A percentile compares a stretch with the other conserved stretches of the same genome.
Conservation (phyloP, 2,113 vertebrate genomes). For the Gorsachius goisagi region DNA sequence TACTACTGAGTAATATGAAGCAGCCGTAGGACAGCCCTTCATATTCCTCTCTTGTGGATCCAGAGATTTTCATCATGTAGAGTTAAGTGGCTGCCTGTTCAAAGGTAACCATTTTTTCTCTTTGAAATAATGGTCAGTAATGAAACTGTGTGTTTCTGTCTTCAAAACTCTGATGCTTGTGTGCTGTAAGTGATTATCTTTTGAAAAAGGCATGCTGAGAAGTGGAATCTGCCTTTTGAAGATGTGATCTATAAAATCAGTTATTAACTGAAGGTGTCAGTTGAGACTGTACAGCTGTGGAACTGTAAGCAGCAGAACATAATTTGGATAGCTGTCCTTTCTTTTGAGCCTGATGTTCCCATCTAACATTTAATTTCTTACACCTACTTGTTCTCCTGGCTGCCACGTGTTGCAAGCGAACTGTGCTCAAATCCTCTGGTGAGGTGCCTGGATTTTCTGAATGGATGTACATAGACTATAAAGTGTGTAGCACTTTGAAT, state of each 20-base stretch:
- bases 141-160: not conserved
- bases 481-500: not conserved
- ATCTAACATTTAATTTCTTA: not conserved
- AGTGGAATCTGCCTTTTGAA: not conserved
- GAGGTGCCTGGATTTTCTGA: not conserved
- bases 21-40: not conserved
- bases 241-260: not conserved
- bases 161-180: not conserved
- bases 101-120: not conserved
- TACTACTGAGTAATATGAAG: not conserved
- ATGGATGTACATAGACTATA: not conserved
- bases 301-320: not conserved
- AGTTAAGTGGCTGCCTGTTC: not conserved
- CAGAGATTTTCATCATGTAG: not conserved
- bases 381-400: not conserved
- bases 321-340: not conserved
- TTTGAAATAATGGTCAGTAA: not conserved
- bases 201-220: not conserved
- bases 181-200: not conserved
- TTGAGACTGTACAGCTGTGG: not conserved
- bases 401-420: not conserved
- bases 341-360: not conserved
- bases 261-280: not conserved
- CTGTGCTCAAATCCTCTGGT: not conserved
- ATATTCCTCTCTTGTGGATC: not conserved